Percentiles rank a stretch among this genome's conserved stretches.
Evolutionary conservation across 2,113 vertebrate genomes (phyloP).

Genomic region (Halichoerus grypus): DNA sequence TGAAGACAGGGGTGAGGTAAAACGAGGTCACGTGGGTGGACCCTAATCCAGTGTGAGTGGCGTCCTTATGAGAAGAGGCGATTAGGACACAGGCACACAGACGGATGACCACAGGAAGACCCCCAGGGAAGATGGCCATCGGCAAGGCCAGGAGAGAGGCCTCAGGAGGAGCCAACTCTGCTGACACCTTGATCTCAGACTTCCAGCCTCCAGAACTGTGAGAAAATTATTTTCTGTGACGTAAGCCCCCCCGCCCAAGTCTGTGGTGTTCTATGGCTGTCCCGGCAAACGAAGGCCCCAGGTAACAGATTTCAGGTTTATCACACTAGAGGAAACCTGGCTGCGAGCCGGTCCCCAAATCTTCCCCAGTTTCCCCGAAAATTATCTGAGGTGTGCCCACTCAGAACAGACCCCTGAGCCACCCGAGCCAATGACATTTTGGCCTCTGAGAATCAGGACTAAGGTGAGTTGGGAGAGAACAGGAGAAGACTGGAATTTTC

Average conservation of each 20-base stretch:
- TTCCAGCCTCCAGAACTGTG: neutral
- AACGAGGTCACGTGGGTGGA: too few relatives aligned
- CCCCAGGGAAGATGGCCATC: neutral
- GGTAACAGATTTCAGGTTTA: neutral
- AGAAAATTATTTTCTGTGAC: neutral
- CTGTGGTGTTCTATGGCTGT: too few relatives aligned
- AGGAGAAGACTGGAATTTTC: neutral
- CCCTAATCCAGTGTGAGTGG: neutral
- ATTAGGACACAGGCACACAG: neutral
- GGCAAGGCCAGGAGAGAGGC: neutral
- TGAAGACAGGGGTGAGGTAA: neutral
- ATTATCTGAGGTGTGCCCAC: neutral
- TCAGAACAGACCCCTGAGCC: neutral
- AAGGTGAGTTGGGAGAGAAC: neutral
- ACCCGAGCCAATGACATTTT: neutral
- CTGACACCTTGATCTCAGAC: neutral
- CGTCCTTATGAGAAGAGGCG: neutral
- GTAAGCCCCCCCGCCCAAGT: neutral
- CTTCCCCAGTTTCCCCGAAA: neutral
- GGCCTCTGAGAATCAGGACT: neutral
- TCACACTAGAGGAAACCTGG: neutral
- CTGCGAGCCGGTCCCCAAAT: neutral
- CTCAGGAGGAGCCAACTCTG: neutral
- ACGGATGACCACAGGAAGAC: neutral
- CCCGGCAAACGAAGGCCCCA: neutral